Percentiles rank a stretch among this genome's conserved stretches.
These are phyloP conservation scores for Sander lucioperca DNA, from an alignment of 2,113 vertebrate genomes.

Conservation along the genomic window DNA sequence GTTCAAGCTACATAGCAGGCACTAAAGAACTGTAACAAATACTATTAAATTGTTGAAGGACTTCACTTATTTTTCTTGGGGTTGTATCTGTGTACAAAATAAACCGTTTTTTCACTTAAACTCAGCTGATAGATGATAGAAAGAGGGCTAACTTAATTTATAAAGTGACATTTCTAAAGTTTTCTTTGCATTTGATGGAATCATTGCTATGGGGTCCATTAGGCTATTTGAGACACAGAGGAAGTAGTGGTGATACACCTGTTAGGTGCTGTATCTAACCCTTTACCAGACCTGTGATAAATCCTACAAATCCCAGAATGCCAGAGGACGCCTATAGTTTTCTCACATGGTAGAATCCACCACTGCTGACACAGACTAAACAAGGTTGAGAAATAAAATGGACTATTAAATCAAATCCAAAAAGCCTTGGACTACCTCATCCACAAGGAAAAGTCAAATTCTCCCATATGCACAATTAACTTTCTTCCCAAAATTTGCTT, in stretches of 20 bases:
- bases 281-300: background rate
- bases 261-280: background rate
- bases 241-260: background rate
- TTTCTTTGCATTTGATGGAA: background rate
- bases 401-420: conserved; percentile 36
- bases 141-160: background rate
- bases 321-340: background rate
- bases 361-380: conserved; percentile 1
- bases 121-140: background rate
- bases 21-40: background rate
- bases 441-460: conserved; percentile 46
- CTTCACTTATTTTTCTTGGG: background rate
- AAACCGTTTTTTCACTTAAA: background rate
- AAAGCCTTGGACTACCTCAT: conserved; percentile 23
- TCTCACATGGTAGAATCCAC: background rate
- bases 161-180: background rate
- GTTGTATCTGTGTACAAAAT: background rate
- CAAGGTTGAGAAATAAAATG: background rate
- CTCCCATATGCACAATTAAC: conserved; percentile 57
- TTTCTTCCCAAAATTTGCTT: conserved; percentile 55
- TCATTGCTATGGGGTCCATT: background rate
- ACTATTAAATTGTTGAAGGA: background rate
- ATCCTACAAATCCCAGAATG: conserved; percentile 31
- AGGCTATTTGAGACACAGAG: background rate
- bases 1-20: conserved; percentile 3